Percentiles rank a stretch among this genome's conserved stretches.
Conservation (phyloP, 2,888 invertebrate genomes). For the Xestia rhomboidea region DNA sequence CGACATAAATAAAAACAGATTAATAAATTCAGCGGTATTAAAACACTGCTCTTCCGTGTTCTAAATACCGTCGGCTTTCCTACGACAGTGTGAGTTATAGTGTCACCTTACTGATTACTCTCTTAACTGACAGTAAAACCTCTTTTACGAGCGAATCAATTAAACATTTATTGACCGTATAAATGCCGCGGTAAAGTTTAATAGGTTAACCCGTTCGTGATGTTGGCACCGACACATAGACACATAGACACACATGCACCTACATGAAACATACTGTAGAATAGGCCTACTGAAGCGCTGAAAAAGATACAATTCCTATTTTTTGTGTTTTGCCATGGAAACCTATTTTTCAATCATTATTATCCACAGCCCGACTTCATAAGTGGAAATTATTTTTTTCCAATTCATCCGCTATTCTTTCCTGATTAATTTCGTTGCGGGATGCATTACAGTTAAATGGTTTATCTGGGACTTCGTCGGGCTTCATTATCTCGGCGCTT, state of each 20-base stretch:
- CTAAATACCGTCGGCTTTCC: slow-evolving; percentile 26
- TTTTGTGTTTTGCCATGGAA: neutral
- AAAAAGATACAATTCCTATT: neutral
- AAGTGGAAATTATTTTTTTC: too few species aligned
- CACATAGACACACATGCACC: neutral
- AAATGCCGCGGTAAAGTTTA: slow-evolving; percentile 57
- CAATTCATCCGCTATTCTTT: too few species aligned
- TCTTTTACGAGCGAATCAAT: slow-evolving; percentile 63
- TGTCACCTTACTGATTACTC: slow-evolving; percentile 40
- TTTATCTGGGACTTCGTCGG: too few species aligned
- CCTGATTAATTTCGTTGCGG: too few species aligned
- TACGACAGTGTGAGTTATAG: slow-evolving; percentile 35
- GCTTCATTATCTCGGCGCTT: too few species aligned
- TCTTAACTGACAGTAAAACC: slow-evolving; percentile 62
- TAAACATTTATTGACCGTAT: slow-evolving; percentile 55
- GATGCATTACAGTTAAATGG: too few species aligned
- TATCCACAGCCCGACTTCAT: neutral
- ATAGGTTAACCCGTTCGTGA: slow-evolving; percentile 43
- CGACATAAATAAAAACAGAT: slow-evolving; percentile 22
- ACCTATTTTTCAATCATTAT: neutral
- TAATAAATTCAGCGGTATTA: slow-evolving; percentile 17
- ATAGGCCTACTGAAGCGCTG: neutral
- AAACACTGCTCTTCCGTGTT: slow-evolving; percentile 42
- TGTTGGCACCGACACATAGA: slow-evolving; percentile 11
- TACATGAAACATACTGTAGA: neutral